Percentiles rank a stretch among this genome's conserved stretches.
These are phyloP conservation scores for Lycopodina hypogea DNA, from an alignment of 37 sponge, comb jelly and placozoan genomes.

Conservation along the genomic window DNA sequence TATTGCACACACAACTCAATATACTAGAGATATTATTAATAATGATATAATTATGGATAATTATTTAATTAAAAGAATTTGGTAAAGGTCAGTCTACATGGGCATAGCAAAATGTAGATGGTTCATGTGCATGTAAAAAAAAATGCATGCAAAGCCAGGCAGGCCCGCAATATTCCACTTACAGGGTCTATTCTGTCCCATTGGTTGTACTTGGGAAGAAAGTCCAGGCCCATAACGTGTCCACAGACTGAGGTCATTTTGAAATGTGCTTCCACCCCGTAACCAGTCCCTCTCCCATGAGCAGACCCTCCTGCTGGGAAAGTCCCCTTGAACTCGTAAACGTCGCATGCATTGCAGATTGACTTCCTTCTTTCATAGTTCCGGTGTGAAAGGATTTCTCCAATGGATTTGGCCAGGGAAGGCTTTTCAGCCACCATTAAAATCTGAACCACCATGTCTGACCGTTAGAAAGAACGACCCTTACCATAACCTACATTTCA, in stretches of 20 bases:
- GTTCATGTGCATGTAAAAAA: too few relatives aligned
- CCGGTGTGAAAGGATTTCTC: conserved; percentile 86
- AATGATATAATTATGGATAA: too few relatives aligned
- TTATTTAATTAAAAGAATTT: too few relatives aligned
- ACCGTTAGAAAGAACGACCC: background rate
- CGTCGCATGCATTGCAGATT: conserved; percentile 80
- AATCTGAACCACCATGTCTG: conserved; percentile 37
- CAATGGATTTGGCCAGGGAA: conserved; percentile 87
- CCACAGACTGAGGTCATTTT: conserved; percentile 97
- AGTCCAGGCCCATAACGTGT: conserved; percentile 89
- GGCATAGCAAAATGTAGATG: too few relatives aligned
- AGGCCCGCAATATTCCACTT: too few relatives aligned
- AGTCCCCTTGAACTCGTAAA: conserved; percentile 85
- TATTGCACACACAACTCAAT: too few relatives aligned
- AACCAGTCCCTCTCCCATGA: background rate
- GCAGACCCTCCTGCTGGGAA: conserved; percentile 39
- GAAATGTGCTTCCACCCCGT: conserved; percentile 50
- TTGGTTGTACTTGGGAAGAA: conserved; percentile 85
- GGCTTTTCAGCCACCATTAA: conserved; percentile 99
- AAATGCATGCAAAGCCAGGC: too few relatives aligned
- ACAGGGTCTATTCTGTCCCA: conserved; percentile 95
- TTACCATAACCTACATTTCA: background rate
- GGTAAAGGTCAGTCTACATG: too few relatives aligned
- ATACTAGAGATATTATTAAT: too few relatives aligned
- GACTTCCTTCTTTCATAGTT: conserved; percentile 62